Conservation (phyloP, 1,140 invertebrate species). For the Thaumatotibia leucotreta region DNA sequence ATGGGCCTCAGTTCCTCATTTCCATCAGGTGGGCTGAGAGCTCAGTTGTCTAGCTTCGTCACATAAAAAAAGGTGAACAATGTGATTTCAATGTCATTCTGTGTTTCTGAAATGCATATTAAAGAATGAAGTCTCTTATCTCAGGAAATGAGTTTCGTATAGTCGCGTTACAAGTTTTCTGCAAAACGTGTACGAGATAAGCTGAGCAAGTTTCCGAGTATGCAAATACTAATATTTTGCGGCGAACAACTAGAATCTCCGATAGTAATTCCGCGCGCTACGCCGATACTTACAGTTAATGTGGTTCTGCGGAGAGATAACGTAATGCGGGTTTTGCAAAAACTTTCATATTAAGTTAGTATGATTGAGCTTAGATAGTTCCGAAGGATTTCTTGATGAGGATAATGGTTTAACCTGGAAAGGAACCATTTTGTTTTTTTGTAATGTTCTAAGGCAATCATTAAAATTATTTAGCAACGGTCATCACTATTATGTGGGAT, state of each 20-base stretch:
- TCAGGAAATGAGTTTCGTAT: neutral
- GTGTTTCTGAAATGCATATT: neutral
- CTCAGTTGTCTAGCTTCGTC: too few relatives aligned
- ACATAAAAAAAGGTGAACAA: too few relatives aligned
- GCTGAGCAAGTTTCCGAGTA: slow-evolving; percentile 1
- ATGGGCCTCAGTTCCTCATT: too few relatives aligned
- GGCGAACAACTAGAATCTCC: neutral
- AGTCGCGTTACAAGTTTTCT: neutral
- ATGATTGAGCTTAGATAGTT: too few relatives aligned
- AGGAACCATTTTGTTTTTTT: too few relatives aligned
- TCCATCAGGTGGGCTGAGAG: too few relatives aligned
- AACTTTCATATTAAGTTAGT: neutral
- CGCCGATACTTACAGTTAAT: neutral
- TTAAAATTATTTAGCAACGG: too few relatives aligned
- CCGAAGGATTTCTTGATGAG: too few relatives aligned
- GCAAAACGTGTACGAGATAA: slow-evolving; percentile 1
- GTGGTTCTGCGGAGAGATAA: neutral
- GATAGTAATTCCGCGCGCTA: neutral
- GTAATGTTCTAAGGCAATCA: too few relatives aligned
- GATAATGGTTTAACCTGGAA: too few relatives aligned
- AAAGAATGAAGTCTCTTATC: neutral
- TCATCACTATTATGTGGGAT: too few relatives aligned
- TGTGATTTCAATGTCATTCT: neutral
- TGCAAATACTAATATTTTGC: slow-evolving; percentile 4
- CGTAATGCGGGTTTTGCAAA: neutral